Evolutionary conservation across 2,888 invertebrate species (phyloP).

Genomic region (Chaetogeoica ovagalla): DNA sequence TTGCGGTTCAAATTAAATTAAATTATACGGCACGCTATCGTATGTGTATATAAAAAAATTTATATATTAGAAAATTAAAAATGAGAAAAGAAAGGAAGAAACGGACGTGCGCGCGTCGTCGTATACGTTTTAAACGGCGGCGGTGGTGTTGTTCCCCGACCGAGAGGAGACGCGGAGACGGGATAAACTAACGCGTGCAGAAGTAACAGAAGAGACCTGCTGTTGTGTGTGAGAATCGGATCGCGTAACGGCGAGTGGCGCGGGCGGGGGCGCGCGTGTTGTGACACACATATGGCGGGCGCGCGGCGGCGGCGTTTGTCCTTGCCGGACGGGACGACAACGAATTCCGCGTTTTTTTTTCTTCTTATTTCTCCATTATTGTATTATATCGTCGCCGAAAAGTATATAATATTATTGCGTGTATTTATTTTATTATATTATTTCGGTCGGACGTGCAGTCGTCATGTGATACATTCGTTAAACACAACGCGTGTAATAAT

Average conservation of each 20-base stretch:
- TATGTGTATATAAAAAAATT: no score
- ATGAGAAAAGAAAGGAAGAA: neutral
- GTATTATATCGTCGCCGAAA: neutral
- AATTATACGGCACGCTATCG: no score
- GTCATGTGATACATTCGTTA: constrained; percentile 52
- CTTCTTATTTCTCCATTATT: constrained; percentile 14
- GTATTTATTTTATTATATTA: constrained; percentile 25
- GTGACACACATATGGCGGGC: constrained; percentile 40
- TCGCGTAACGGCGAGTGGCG: neutral
- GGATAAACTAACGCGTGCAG: neutral
- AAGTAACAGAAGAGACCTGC: no score
- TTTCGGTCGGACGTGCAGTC: constrained; percentile 51
- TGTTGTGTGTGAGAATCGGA: no score
- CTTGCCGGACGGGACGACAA: neutral
- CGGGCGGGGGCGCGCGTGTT: neutral
- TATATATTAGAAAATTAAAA: no score
- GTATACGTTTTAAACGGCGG: neutral
- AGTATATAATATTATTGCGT: no score
- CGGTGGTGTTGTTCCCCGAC: neutral
- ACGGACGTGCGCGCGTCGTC: neutral
- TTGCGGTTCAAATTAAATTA: no score
- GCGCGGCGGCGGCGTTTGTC: no score
- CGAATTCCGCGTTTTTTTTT: neutral
- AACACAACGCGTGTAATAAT: constrained; percentile 6
- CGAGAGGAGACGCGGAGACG: neutral